Evolutionary conservation across 2,113 vertebrate species (phyloP), one percentile per base, ranked within the genome.

Genomic region (Petroica traversi): DNA sequence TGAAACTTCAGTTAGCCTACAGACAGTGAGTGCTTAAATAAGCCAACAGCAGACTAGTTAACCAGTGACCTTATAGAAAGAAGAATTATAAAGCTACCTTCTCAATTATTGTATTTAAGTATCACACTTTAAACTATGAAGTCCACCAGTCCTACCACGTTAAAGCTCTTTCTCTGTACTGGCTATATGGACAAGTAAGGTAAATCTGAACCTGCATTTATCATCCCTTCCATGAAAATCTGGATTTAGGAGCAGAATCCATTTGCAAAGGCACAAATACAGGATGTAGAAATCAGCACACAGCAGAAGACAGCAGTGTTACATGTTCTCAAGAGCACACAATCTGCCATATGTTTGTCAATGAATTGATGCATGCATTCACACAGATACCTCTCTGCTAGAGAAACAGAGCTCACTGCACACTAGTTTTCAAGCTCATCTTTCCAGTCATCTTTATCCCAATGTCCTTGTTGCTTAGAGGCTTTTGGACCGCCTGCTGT

Each of bases 371-470:
- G 81, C 97, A 96, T 12, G 83, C 69, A 34, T 34, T 77, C 72
- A 86, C 85, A 64, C 33, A 67, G 51, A 11, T 29, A 71, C 62
- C 55, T 92, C 89, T 87, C 82, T 76, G 68, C 67, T 59, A 85
- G 14, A 76, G 33, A 76, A 95, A 97, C 93, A 96, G 76, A 92
- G 96, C 94, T 96, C 92, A 98, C 96, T 98, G 97, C 85, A 97
- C 91, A 20, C 96, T 99, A 99, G 59, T 98, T 95, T 91, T 98
- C 98, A 92, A 98, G 98, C 36, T 97, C 98, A 18, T 99, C 99
- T 28, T 98, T 98, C 98, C 98, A 99, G 92, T 97, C 96, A 95
- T 99, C 99, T 95, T 98, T 99, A 98, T 99, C 99, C 99, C 99
- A 99, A 55, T 99, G 98, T 97, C 98, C 99, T 98, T 98, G 98